Conservation (phyloP, 1,140 invertebrate genomes). For the Bombyx mandarina region DNA sequence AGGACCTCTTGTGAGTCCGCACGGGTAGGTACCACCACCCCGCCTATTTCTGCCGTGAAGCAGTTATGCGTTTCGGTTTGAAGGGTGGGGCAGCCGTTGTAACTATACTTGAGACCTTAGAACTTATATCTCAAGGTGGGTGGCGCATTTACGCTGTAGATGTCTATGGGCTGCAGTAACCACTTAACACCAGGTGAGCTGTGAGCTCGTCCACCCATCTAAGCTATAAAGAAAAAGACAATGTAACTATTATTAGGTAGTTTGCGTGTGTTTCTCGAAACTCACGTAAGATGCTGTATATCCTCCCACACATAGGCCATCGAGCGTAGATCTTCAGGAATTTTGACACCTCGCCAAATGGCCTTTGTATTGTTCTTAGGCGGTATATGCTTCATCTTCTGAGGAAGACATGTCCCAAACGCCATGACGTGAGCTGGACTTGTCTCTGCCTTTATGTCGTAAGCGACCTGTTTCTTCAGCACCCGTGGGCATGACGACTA, state of each 20-base stretch:
- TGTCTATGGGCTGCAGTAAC: no score
- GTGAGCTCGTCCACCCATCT: no score
- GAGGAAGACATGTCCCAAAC: constrained; percentile 68
- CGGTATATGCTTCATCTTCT: constrained; percentile 64
- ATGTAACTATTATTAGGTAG: background rate
- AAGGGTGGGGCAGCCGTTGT: no score
- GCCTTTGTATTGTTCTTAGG: constrained; percentile 60
- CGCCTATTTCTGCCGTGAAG: no score
- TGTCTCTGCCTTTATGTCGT: constrained; percentile 64
- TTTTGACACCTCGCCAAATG: constrained; percentile 66
- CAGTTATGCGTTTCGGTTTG: no score
- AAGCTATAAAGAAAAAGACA: no score
- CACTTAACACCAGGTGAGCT: no score
- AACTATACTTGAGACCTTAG: no score
- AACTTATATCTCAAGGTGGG: no score
- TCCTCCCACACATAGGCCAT: constrained; percentile 73
- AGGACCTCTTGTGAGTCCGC: no score
- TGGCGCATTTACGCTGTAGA: no score
- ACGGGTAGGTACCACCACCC: no score
- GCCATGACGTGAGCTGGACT: constrained; percentile 60
- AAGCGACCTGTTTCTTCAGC: constrained; percentile 61
- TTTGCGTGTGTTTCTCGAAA: background rate
- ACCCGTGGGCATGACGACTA: constrained; percentile 50
- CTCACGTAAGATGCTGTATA: constrained; percentile 71
- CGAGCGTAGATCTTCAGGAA: constrained; percentile 69